Percentiles rank a stretch among this genome's conserved stretches.
phyloP scores from a whole-genome alignment of 2,888 invertebrate species.

The Himalopsyche kuldschensis region DNA sequence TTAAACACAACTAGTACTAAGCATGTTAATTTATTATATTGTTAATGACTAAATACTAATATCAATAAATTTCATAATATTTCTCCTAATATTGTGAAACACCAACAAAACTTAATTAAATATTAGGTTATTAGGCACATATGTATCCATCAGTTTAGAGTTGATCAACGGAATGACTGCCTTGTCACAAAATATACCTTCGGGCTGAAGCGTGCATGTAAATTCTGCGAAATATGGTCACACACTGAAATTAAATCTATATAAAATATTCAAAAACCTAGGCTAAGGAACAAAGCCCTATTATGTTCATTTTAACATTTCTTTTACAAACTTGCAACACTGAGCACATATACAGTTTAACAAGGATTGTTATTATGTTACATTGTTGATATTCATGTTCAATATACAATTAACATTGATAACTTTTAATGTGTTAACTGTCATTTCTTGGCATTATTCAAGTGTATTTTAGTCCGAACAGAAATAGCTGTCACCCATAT shows the following conservation, averaged over 20 bases:
- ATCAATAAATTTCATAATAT: slow-evolving; percentile 1
- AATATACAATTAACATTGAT: too few relatives aligned
- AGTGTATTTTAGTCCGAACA: too few relatives aligned
- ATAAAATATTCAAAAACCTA: background rate
- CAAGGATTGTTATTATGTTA: too few relatives aligned
- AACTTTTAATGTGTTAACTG: too few relatives aligned
- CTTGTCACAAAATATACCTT: background rate
- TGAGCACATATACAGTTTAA: background rate
- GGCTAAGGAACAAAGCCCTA: background rate
- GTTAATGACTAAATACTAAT: background rate
- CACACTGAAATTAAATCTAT: background rate
- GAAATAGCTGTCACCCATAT: too few relatives aligned
- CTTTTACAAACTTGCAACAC: background rate
- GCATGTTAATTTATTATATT: background rate
- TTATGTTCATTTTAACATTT: background rate
- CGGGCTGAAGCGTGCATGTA: background rate
- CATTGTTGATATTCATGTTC: too few relatives aligned
- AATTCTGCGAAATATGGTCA: background rate
- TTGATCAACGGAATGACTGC: background rate
- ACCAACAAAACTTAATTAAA: background rate
- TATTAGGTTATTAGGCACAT: background rate
- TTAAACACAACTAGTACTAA: background rate
- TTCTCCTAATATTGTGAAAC: background rate
- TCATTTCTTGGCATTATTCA: too few relatives aligned
- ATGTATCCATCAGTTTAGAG: background rate